Evolutionary conservation across 2,113 vertebrate genomes (phyloP).

Genomic region (Burhinus oedicnemus): DNA sequence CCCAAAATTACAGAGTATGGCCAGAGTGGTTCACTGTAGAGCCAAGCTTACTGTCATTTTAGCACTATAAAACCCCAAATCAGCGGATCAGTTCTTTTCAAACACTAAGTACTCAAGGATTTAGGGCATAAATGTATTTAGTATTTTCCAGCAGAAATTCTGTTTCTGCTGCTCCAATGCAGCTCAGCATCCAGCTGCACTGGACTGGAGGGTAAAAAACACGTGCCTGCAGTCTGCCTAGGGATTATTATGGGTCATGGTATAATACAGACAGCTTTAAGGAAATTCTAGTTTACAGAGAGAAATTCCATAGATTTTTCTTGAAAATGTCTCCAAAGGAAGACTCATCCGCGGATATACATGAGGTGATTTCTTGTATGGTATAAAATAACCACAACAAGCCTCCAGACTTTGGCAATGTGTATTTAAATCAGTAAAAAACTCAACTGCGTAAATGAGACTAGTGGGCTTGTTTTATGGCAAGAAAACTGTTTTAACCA

Average conservation of each 20-base stretch:
- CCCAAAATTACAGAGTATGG: not conserved
- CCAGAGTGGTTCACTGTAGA: not conserved
- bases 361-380: not conserved
- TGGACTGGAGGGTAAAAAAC: not conserved
- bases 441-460: not conserved
- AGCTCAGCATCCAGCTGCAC: not conserved
- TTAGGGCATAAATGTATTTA: not conserved
- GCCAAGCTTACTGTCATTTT: not conserved
- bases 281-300: not conserved
- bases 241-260: not conserved
- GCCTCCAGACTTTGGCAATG: not conserved
- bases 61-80: not conserved
- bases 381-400: not conserved
- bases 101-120: not conserved
- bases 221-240: rapidly evolving
- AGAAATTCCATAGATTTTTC: not conserved
- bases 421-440: not conserved
- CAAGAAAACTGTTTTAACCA: not conserved
- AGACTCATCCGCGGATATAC: not conserved
- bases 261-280: not conserved
- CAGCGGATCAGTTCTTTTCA: not conserved
- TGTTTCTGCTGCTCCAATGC: not conserved
- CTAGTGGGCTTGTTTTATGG: not conserved
- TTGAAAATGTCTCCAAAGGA: not conserved
- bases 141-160: not conserved